Conservation (phyloP, 2,113 vertebrate genomes). For the Phasianus colchicus region DNA sequence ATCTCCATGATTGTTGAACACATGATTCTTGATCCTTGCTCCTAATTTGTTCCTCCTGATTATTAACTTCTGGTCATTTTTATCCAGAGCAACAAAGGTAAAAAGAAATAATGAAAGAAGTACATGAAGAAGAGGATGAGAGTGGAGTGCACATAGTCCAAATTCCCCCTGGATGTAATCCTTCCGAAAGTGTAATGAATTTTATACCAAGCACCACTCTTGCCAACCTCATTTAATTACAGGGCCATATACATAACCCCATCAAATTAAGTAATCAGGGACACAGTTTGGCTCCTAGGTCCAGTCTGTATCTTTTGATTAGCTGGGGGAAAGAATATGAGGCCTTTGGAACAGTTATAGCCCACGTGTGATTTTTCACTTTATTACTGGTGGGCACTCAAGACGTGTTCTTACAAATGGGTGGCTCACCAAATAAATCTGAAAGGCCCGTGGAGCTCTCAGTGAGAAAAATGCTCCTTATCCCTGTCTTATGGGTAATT, state of each 20-base stretch:
- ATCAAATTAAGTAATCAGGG: constrained; percentile 39
- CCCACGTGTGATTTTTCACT: constrained; percentile 10
- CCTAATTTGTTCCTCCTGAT: background rate
- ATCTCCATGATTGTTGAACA: too few relatives aligned
- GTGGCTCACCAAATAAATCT: background rate
- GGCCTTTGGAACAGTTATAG: constrained; percentile 23
- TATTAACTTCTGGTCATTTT: background rate
- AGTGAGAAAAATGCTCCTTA: background rate
- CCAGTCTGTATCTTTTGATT: constrained; percentile 6
- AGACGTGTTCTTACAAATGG: background rate
- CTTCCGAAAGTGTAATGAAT: background rate
- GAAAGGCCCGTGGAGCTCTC: background rate
- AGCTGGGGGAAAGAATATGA: background rate
- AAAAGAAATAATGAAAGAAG: background rate
- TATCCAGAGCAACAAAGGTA: background rate
- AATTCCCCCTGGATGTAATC: background rate
- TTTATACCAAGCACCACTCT: constrained; percentile 2
- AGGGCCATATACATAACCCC: background rate
- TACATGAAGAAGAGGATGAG: background rate
- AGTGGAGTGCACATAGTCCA: background rate
- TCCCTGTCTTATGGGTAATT: background rate
- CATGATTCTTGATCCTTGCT: background rate
- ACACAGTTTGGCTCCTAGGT: background rate
- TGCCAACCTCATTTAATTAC: constrained; percentile 30
- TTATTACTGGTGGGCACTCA: constrained; percentile 17